These are phyloP conservation scores for Tychaedon coryphoeus DNA, from an alignment of 2,113 vertebrate genomes.

Conservation along the genomic window DNA sequence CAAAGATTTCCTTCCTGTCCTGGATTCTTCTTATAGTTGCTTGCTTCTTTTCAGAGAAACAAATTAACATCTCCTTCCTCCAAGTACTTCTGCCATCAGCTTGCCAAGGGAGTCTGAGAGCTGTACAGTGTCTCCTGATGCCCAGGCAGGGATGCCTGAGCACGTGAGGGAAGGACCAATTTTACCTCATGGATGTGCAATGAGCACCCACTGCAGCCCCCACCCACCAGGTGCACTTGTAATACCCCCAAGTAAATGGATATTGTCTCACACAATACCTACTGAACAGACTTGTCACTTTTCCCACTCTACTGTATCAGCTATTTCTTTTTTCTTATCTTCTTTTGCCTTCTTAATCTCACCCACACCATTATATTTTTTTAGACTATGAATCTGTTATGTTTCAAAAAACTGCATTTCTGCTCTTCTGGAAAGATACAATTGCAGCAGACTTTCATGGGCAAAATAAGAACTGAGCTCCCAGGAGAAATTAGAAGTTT, in stretches of 20 bases:
- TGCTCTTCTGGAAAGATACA: neutral
- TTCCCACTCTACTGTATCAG: neutral
- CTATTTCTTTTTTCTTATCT: too few relatives aligned
- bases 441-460: neutral
- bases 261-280: neutral
- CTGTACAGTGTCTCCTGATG: neutral
- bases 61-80: neutral
- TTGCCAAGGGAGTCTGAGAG: neutral
- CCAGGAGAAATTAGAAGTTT: neutral
- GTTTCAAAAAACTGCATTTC: neutral
- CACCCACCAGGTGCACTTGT: neutral
- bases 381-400: neutral
- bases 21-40: neutral
- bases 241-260: neutral
- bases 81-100: neutral
- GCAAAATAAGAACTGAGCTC: neutral
- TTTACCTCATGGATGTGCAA: neutral
- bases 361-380: neutral
- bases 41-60: neutral
- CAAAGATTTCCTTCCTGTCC: conserved; percentile 16
- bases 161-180: neutral
- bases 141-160: neutral
- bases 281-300: neutral
- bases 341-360: neutral
- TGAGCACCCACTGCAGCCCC: neutral